phyloP scores from a whole-genome alignment of 1,140 invertebrate species.

The Pissodes strobi region DNA sequence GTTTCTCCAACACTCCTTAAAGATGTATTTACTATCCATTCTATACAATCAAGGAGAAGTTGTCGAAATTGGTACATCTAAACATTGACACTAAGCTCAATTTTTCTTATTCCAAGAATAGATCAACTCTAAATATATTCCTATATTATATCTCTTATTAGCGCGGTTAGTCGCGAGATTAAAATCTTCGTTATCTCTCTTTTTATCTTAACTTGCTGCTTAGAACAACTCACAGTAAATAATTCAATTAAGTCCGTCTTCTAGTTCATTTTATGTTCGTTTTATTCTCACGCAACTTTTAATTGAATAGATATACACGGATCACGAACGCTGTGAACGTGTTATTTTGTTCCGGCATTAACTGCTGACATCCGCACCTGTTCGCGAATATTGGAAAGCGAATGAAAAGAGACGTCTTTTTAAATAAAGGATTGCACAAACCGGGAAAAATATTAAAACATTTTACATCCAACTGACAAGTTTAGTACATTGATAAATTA shows the following conservation, averaged over 20 bases:
- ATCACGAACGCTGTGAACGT: neutral
- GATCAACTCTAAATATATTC: too few relatives aligned
- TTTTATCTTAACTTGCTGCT: neutral
- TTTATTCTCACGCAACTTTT: neutral
- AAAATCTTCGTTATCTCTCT: too few relatives aligned
- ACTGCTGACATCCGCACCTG: constrained; percentile 7
- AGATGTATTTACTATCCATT: too few relatives aligned
- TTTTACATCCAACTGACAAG: neutral
- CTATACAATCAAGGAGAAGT: too few relatives aligned
- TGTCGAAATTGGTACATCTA: too few relatives aligned
- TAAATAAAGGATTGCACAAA: neutral
- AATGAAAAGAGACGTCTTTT: neutral
- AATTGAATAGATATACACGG: constrained; percentile 7
- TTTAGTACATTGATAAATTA: neutral
- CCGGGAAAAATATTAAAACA: too few relatives aligned
- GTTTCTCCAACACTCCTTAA: too few relatives aligned
- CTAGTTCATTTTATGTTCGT: constrained; percentile 1
- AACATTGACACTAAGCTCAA: too few relatives aligned
- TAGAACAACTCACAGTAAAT: neutral
- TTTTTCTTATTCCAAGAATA: too few relatives aligned
- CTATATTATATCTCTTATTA: too few relatives aligned
- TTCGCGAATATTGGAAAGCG: neutral
- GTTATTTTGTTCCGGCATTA: constrained; percentile 6
- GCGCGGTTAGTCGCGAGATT: too few relatives aligned
- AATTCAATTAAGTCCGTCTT: constrained; percentile 5